Evolutionary conservation across 2,888 invertebrate genomes (phyloP), one percentile per base, ranked within the genome.

Genomic region (Nomada goodeniana): DNA sequence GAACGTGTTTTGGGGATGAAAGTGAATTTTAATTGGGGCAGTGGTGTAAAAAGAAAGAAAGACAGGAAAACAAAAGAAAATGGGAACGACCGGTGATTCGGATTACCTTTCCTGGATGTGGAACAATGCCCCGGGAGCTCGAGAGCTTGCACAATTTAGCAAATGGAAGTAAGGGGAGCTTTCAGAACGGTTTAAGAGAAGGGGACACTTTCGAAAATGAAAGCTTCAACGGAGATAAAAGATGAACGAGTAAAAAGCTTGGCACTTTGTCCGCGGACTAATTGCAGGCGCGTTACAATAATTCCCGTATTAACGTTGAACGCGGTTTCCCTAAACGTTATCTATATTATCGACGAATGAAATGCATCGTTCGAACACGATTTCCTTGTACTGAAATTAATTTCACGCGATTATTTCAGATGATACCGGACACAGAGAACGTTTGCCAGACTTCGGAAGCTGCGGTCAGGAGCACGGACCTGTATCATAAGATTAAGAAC

Each of bases 381-480:
- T 2, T 15, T 15, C 47, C 15, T 47, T 3, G 47, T 0, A 13
- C 3, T 2, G 47, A 15, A 11, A 47, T 47, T 47, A 11, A 47
- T 47, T 47, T 11, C 15, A 47, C 47, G 47, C 47, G 10, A 47
- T 7, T 53, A 80, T 73, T 84, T 53, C 83, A 92, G 92, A 93
- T 93, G 93, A 91, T 93, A 88, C 92, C 93, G 42, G 92, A 92
- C 64, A 86, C 85, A 50, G 90, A 92, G 68, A 88, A 86, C 65
- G 83, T 80, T 29, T 89, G 90, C 71, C 84, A 86, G 82, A 86
- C 83, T 68, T 89, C 90, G 68, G 90, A 90, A 68, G 87, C 85
- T 83, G 88, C 88, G 80, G 86, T 87, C 26, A 77, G 77, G 52
- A 84, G 86, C 10, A 76, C 78, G 69, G 88, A 89, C 55, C 82